Evolutionary conservation across 2,888 invertebrate species (phyloP), one percentile per base, ranked within the genome.

Genomic region (Archips xylosteana): DNA sequence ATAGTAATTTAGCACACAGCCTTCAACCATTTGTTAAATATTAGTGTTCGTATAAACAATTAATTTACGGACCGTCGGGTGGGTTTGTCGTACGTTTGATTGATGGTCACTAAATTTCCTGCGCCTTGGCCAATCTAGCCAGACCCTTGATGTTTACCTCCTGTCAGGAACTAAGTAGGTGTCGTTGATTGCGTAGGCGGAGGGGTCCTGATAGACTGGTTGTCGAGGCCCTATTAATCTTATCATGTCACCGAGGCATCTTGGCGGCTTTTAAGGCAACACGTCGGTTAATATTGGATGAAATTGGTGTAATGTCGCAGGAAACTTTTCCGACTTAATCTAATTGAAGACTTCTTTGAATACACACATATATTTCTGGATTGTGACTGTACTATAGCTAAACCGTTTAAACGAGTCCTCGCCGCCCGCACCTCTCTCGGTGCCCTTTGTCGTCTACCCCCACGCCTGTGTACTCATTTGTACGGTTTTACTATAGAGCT

Each of bases 211-310:
- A 49, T 49, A 51, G 9, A 15, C 23, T 61, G 69, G 69, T 12
- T 49, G 39, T 9, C 10, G 12, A 0, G 10, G 13, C 59, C 36
- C 68, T 61, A 69, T 69, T 69, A 69, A 69, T 69, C 69, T 69
- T 69, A 69, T 69, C 61, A 51, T 39, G 61, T 69, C 69, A 61
- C 23, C 23, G 61, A 61, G 69, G 69, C 61, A 69, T 69, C 61
- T 61, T 39, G 60, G 60, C 49, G 69, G 69, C 69, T 69, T 61
- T 69, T 69, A 67, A 69, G 69, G 49, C 47, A 68, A 60, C 68
- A 69, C 39, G 69, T 57, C 57, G 42, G 69, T 69, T 61, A 39
- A 61, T 69, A 61, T 61, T 69, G 61, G 61, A 61, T 61, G 61
- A 23, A 61, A 69, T 69, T 61, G 69, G 61, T 61, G 61, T 69